Evolutionary conservation across 2,888 invertebrate genomes (phyloP).

Genomic region (Dryobotodes eremita): DNA sequence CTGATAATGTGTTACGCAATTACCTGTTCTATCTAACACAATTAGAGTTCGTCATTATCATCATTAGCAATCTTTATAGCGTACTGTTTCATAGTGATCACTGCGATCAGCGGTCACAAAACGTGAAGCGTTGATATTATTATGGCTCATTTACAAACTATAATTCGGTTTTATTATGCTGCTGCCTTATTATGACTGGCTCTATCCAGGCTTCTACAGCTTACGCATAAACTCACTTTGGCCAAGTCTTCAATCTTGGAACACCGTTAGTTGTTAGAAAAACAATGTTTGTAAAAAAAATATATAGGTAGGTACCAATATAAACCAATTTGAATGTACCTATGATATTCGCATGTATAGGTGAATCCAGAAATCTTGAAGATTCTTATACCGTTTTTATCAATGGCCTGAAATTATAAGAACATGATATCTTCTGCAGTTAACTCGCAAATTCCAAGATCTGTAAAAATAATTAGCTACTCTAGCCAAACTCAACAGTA

Average conservation of each 20-base stretch:
- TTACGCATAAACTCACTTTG: neutral
- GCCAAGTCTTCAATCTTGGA: neutral
- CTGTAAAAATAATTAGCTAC: neutral
- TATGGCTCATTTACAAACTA: neutral
- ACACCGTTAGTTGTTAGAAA: too few relatives aligned
- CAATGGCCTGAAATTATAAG: neutral
- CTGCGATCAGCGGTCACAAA: slow-evolving; percentile 16
- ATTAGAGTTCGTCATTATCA: slow-evolving; percentile 44
- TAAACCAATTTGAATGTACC: too few relatives aligned
- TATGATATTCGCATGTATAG: too few relatives aligned
- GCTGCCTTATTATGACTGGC: neutral
- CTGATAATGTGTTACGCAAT: too few relatives aligned
- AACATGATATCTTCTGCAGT: neutral
- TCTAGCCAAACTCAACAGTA: slow-evolving; percentile 9
- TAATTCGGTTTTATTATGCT: slow-evolving; percentile 1
- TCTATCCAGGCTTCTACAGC: neutral
- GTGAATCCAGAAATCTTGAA: neutral
- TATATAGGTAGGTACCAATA: too few relatives aligned
- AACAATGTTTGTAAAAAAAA: too few relatives aligned
- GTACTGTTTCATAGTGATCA: slow-evolving; percentile 11
- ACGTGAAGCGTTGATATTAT: slow-evolving; percentile 7
- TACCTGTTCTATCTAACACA: slow-evolving; percentile 25
- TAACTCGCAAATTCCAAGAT: neutral
- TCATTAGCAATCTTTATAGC: slow-evolving; percentile 35
- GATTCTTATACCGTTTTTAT: neutral